Evolutionary conservation across 35 echinoderm and acorn worm species (phyloP).

Genomic region (Lytechinus pictus): DNA sequence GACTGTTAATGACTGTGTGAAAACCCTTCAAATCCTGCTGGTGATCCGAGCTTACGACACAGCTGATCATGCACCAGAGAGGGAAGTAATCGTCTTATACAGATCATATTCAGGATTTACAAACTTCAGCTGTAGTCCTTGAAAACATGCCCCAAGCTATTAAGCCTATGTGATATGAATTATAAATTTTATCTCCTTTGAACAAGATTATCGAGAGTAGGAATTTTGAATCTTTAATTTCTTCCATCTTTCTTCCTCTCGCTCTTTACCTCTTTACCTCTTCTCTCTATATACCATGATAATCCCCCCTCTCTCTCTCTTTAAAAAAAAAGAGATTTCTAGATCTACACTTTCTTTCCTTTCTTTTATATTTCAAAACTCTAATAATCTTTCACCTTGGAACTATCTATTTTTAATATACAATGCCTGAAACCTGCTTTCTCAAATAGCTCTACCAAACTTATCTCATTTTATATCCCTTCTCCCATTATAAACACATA

Average conservation of each 20-base stretch:
- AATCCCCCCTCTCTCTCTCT: background rate
- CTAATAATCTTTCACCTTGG: background rate
- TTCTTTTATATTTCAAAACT: background rate
- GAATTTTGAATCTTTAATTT: too few species aligned
- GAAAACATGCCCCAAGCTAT: background rate
- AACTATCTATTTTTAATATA: too few species aligned
- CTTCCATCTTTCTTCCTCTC: background rate
- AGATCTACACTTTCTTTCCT: background rate
- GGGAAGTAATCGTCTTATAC: background rate
- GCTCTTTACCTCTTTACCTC: background rate
- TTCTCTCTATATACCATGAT: background rate
- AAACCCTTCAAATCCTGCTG: background rate
- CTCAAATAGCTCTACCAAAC: too few species aligned
- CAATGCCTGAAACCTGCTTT: too few species aligned
- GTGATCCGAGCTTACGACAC: background rate
- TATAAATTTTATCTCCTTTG: background rate
- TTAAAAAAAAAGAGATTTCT: background rate
- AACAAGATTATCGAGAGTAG: background rate
- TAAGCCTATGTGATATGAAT: background rate
- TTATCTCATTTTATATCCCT: too few species aligned
- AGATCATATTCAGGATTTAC: background rate
- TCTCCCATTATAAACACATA: too few species aligned
- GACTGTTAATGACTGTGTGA: too few species aligned
- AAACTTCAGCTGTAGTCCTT: slow-evolving; percentile 7
- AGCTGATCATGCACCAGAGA: background rate